phyloP scores from a whole-genome alignment of 92 coral and sea anemone species.

The Zoanthus gigantus region DNA sequence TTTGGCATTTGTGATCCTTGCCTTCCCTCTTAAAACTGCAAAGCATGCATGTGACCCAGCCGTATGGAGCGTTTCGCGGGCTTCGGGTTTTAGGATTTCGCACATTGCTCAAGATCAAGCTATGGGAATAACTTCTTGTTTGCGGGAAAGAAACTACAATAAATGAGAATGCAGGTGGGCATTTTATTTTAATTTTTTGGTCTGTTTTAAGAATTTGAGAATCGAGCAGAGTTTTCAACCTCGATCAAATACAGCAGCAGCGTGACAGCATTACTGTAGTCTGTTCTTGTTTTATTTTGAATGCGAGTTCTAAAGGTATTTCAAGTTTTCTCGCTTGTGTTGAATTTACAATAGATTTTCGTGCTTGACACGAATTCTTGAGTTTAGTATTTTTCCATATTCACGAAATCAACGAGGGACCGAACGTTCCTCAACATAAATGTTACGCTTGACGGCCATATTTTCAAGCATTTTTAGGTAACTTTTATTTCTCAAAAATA shows the following conservation, averaged over 20 bases:
- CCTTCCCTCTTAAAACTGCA: conserved; percentile 61
- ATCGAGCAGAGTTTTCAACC: not conserved
- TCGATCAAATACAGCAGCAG: not conserved
- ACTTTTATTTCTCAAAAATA: conserved; percentile 4
- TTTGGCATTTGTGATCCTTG: conserved; percentile 55
- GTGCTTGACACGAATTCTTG: too few species aligned
- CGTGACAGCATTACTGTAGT: not conserved
- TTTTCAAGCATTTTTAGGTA: not conserved
- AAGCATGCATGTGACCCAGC: conserved; percentile 11
- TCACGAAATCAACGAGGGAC: conserved; percentile 16
- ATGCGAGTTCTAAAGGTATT: not conserved
- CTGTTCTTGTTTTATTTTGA: not conserved
- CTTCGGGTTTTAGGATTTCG: not conserved
- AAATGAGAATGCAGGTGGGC: not conserved
- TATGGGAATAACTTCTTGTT: not conserved
- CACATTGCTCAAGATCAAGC: not conserved
- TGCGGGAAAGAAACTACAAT: not conserved
- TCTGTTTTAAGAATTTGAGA: not conserved
- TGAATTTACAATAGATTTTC: not conserved
- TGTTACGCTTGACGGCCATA: conserved; percentile 38
- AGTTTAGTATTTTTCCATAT: not conserved
- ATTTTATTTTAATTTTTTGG: not conserved
- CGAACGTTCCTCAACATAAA: not conserved
- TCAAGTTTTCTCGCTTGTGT: not conserved
- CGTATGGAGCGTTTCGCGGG: too few species aligned